Percentiles rank a stretch among this genome's conserved stretches.
Evolutionary conservation across 1,140 invertebrate species (phyloP).

Genomic region (Panagrolaimus sp.): DNA sequence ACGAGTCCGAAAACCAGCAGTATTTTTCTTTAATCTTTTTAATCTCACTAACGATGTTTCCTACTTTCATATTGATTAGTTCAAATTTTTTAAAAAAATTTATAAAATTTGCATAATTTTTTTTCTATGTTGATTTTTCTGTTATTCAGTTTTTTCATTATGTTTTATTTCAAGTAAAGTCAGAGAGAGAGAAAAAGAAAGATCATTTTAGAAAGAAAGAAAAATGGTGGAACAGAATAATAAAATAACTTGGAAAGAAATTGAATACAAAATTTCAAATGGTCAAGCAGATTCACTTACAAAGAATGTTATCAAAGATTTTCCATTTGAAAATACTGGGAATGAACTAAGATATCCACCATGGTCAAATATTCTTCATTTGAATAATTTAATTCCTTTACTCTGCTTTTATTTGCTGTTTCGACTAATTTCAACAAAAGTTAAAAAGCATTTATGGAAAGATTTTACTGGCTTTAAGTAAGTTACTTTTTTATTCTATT

Average conservation of each 20-base stretch:
- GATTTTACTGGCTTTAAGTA: slow-evolving; percentile 35
- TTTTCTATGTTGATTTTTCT: too few relatives aligned
- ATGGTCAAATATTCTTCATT: not conserved
- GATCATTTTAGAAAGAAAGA: too few relatives aligned
- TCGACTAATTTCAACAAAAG: not conserved
- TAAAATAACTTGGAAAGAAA: slow-evolving; percentile 12
- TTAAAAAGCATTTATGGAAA: not conserved
- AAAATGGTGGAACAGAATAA: too few relatives aligned
- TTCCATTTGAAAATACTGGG: slow-evolving; percentile 8
- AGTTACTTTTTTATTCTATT: slow-evolving; percentile 24
- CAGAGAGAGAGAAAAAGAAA: too few relatives aligned
- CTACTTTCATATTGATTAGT: too few relatives aligned
- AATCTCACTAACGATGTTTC: too few relatives aligned
- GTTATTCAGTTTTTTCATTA: too few relatives aligned
- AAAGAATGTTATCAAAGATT: not conserved
- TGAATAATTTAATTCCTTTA: not conserved
- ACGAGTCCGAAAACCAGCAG: too few relatives aligned
- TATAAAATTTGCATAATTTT: too few relatives aligned
- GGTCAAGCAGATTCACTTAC: not conserved
- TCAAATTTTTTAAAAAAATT: too few relatives aligned
- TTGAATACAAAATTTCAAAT: not conserved
- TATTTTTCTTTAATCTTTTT: too few relatives aligned
- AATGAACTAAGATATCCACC: not conserved
- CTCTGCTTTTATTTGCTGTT: not conserved
- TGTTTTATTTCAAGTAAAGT: too few relatives aligned